A percentile compares a stretch with the other conserved stretches of the same genome.
These are phyloP conservation scores for Hypanus sabinus DNA, from an alignment of 2,113 vertebrate species.

Conservation along the genomic window DNA sequence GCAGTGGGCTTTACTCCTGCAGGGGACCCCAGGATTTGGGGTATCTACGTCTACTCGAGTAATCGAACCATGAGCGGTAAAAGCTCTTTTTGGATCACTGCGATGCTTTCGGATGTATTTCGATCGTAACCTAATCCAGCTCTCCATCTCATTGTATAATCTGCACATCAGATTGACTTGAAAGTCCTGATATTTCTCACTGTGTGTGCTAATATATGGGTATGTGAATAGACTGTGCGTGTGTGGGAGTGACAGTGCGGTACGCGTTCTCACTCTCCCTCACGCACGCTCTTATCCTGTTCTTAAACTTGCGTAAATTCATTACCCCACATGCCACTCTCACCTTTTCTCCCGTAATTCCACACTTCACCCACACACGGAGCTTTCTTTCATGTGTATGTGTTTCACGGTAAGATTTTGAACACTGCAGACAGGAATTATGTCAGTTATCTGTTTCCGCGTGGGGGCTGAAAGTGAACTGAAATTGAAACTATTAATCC, in stretches of 20 bases:
- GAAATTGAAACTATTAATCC: neutral
- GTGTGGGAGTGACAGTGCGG: neutral
- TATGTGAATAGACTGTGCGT: neutral
- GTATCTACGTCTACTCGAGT: neutral
- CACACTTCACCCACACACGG: neutral
- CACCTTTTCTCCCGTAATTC: neutral
- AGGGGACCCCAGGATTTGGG: neutral
- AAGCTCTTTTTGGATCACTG: neutral
- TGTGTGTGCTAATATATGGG: conserved; percentile 37
- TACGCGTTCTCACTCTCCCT: neutral
- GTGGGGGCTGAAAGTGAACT: neutral
- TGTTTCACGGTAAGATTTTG: neutral
- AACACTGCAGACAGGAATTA: neutral
- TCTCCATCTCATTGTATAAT: neutral
- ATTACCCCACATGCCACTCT: neutral
- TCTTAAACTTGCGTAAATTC: neutral
- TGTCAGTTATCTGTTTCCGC: neutral
- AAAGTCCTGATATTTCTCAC: conserved; percentile 40
- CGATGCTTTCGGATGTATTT: neutral
- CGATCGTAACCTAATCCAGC: neutral
- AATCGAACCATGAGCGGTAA: too few species aligned
- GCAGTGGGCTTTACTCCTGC: neutral
- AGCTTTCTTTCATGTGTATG: neutral
- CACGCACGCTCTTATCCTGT: neutral
- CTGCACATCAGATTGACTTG: neutral